Evolutionary conservation across 2,797 vertebrate species (phyloP).

Genomic region (Garrulus glandarius): DNA sequence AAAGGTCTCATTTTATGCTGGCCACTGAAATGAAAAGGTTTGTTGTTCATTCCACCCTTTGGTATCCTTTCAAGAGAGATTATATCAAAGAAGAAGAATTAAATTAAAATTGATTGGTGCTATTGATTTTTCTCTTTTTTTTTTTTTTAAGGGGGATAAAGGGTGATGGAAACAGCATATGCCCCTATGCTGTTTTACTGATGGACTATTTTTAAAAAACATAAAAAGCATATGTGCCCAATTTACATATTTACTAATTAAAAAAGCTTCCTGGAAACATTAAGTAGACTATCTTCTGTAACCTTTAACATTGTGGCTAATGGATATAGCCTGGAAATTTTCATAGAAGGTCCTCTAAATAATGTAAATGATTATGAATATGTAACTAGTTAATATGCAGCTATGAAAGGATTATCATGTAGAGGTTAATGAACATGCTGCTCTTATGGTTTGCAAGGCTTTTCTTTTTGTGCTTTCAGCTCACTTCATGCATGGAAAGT

Average conservation of each 20-base stretch:
- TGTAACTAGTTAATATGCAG: slow-evolving; percentile 87
- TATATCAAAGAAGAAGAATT: slow-evolving; percentile 64
- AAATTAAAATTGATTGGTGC: slow-evolving; percentile 66
- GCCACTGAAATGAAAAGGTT: background rate
- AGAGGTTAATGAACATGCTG: slow-evolving; percentile 84
- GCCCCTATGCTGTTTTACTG: slow-evolving; percentile 28
- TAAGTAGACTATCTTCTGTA: slow-evolving; percentile 80
- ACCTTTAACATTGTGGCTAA: slow-evolving; percentile 82
- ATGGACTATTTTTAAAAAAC: slow-evolving; percentile 62
- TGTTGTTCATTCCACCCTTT: slow-evolving; percentile 53
- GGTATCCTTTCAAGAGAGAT: slow-evolving; percentile 58
- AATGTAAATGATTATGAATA: slow-evolving; percentile 85
- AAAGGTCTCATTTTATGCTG: background rate
- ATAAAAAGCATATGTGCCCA: slow-evolving; percentile 67
- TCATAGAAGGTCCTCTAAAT: slow-evolving; percentile 81
- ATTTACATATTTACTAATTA: slow-evolving; percentile 86
- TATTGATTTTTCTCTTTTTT: slow-evolving; percentile 2
- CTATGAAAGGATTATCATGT: slow-evolving; percentile 80
- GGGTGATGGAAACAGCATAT: slow-evolving; percentile 34
- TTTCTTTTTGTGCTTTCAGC: slow-evolving; percentile 73
- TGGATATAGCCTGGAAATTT: slow-evolving; percentile 82
- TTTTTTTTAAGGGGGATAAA: background rate
- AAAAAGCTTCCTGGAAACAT: slow-evolving; percentile 79
- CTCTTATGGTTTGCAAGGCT: slow-evolving; percentile 74
- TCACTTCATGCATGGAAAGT: slow-evolving; percentile 75